phyloP scores from a whole-genome alignment of 53 echinoderm and acorn worm species.

The Apostichopus leukothele region DNA sequence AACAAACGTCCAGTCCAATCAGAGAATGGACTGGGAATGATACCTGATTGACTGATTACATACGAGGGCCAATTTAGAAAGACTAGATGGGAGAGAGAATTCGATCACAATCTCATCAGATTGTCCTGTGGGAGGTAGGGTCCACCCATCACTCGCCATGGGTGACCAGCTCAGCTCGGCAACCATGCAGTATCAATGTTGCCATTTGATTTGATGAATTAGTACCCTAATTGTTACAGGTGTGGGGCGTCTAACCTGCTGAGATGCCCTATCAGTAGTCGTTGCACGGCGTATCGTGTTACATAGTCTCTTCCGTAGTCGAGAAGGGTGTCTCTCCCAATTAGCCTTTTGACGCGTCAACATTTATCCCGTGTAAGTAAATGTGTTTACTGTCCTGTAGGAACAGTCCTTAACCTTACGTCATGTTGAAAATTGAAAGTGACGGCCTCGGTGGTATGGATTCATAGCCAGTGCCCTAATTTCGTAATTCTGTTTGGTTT shows the following conservation, averaged over 20 bases:
- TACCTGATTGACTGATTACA: conserved; percentile 40
- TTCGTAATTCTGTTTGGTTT: background rate
- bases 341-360: background rate
- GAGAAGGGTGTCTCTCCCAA: background rate
- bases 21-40: background rate
- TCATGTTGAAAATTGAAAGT: background rate
- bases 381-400: background rate
- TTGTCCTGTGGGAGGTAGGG: conserved; percentile 31
- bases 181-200: conserved; percentile 13
- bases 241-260: conserved; percentile 11
- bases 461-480: background rate
- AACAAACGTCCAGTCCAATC: conserved; percentile 17
- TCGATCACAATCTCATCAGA: conserved; percentile 28
- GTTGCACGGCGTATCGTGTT: background rate
- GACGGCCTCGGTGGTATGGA: background rate
- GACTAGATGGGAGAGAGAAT: background rate
- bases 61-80: conserved; percentile 31
- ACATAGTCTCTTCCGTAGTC: background rate
- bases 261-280: background rate
- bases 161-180: background rate
- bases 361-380: background rate
- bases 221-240: conserved; percentile 31
- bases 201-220: conserved; percentile 31
- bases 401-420: background rate
- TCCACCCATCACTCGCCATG: conserved; percentile 16